Conservation (phyloP, 2,797 vertebrate species). For the Rhinichthys osculus region DNA sequence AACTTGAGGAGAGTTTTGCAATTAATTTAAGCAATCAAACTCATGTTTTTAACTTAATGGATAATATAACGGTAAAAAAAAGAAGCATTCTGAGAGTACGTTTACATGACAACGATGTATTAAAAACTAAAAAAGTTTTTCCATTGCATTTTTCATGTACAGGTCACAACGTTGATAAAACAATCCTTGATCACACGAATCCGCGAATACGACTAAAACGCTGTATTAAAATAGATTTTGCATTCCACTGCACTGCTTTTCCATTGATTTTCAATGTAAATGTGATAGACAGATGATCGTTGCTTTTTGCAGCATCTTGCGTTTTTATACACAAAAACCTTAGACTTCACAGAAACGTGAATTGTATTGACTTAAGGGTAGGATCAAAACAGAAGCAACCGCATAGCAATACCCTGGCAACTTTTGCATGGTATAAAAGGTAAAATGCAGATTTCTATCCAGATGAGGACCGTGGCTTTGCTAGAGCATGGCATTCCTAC, state of each 20-base stretch:
- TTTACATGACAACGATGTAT: background rate
- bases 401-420: background rate
- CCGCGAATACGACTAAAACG: rapidly evolving
- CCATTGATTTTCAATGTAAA: background rate
- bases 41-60: too few relatives aligned
- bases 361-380: background rate
- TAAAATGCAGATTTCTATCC: background rate
- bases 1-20: background rate
- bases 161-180: too few relatives aligned
- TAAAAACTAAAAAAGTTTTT: too few relatives aligned
- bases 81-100: background rate
- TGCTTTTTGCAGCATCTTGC: background rate
- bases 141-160: too few relatives aligned
- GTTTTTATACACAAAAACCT: background rate
- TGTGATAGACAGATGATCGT: background rate
- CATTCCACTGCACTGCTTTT: background rate
- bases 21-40: background rate
- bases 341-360: background rate
- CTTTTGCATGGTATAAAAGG: background rate
- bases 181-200: background rate
- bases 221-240: background rate
- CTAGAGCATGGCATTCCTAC: background rate
- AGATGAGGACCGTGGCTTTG: background rate
- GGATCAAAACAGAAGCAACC: background rate
- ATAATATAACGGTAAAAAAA: background rate